Evolutionary conservation across 1,140 invertebrate species (phyloP).

Genomic region (Bacillus rossius): DNA sequence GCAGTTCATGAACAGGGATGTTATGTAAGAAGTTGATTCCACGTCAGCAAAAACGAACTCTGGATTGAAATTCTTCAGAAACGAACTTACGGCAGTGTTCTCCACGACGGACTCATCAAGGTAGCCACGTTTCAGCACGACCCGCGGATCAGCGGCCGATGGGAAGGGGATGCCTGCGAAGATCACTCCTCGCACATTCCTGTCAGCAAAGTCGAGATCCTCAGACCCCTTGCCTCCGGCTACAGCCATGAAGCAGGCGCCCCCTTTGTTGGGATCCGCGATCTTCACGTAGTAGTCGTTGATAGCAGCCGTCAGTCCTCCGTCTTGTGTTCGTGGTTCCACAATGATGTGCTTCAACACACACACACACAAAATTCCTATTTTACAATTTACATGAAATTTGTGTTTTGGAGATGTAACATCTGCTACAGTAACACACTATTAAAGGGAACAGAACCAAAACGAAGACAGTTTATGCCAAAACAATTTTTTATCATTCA

Average conservation of each 20-base stretch:
- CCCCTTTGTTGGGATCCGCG: constrained; percentile 60
- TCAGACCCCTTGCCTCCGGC: constrained; percentile 96
- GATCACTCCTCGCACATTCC: constrained; percentile 91
- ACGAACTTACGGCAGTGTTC: too few species aligned
- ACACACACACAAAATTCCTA: too few species aligned
- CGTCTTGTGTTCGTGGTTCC: constrained; percentile 80
- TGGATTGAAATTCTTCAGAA: too few species aligned
- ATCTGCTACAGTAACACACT: too few species aligned
- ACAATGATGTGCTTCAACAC: constrained; percentile 63
- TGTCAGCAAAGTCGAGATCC: constrained; percentile 96
- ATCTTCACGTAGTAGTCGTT: constrained; percentile 82
- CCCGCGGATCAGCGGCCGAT: constrained; percentile 83
- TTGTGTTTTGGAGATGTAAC: too few species aligned
- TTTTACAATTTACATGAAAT: too few species aligned
- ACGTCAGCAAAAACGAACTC: too few species aligned
- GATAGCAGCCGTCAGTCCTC: constrained; percentile 74
- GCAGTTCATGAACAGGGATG: too few species aligned
- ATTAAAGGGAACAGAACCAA: too few species aligned
- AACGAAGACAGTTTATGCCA: too few species aligned
- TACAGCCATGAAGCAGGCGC: constrained; percentile 94
- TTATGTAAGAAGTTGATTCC: too few species aligned
- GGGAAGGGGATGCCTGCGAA: constrained; percentile 96
- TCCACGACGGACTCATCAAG: constrained; percentile 74
- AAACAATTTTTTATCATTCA: too few species aligned
- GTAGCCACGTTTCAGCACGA: constrained; percentile 89